Evolutionary conservation across 2,113 vertebrate species (phyloP).

Genomic region (Amphiprion percula): DNA sequence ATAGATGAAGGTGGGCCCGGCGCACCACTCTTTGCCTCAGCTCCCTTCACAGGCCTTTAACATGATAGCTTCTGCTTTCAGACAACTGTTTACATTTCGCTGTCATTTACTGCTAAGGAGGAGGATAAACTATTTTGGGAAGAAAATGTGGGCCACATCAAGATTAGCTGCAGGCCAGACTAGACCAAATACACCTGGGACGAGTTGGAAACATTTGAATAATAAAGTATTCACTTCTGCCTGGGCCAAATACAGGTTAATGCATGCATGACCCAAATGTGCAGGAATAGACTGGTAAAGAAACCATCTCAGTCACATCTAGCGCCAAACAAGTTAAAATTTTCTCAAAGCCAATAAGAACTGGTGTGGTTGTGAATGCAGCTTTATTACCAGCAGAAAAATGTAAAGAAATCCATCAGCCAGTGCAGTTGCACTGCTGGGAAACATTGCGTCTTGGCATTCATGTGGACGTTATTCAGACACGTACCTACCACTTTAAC

Average conservation of each 20-base stretch:
- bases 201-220: slow-evolving; percentile 40
- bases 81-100: slow-evolving; percentile 70
- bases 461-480: too few relatives aligned
- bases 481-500: too few relatives aligned
- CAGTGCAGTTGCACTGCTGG: too few relatives aligned
- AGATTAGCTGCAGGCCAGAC: slow-evolving; percentile 70
- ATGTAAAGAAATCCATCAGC: not conserved
- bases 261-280: slow-evolving; percentile 72
- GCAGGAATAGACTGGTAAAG: slow-evolving; percentile 37
- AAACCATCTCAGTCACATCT: slow-evolving; percentile 18
- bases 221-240: slow-evolving; percentile 47
- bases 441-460: too few relatives aligned
- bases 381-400: slow-evolving; percentile 32
- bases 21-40: slow-evolving; percentile 4
- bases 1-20: not conserved
- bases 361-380: slow-evolving; percentile 19
- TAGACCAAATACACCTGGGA: slow-evolving; percentile 50
- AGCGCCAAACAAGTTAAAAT: slow-evolving; percentile 17
- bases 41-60: slow-evolving; percentile 13
- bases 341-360: not conserved
- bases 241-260: slow-evolving; percentile 64
- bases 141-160: slow-evolving; percentile 72
- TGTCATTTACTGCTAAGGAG: slow-evolving; percentile 50
- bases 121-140: slow-evolving; percentile 64
- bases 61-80: slow-evolving; percentile 36